Evolutionary conservation across 1,140 invertebrate genomes (phyloP).

Genomic region (Streblospio benedicti): DNA sequence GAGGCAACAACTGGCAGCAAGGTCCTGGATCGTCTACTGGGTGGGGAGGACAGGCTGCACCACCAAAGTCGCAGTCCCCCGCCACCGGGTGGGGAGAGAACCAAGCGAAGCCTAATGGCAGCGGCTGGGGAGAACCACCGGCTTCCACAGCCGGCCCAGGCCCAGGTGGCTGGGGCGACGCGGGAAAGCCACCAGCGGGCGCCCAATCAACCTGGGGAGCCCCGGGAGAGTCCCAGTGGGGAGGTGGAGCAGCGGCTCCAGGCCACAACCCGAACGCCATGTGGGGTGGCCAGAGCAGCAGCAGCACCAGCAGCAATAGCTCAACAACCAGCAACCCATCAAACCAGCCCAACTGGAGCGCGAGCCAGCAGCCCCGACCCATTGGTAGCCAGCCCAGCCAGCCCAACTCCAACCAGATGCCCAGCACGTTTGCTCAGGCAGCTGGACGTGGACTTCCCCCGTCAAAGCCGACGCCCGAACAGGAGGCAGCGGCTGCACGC

Average conservation of each 20-base stretch:
- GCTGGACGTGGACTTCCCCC: slow-evolving; percentile 14
- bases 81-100: too few species aligned
- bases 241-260: neutral
- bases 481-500: neutral
- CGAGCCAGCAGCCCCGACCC: neutral
- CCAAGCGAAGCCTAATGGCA: too few species aligned
- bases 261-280: slow-evolving; percentile 5
- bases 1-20: slow-evolving; percentile 26
- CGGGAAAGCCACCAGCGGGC: slow-evolving; percentile 4
- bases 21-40: neutral
- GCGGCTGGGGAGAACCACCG: too few species aligned
- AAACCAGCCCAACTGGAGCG: neutral
- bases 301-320: neutral
- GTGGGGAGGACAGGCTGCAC: neutral
- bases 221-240: slow-evolving; percentile 6
- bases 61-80: too few species aligned
- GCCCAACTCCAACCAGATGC: neutral
- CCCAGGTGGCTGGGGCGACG: slow-evolving; percentile 19
- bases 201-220: neutral
- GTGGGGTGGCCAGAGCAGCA: slow-evolving; percentile 11
- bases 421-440: slow-evolving; percentile 39
- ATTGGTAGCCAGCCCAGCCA: slow-evolving; percentile 4
- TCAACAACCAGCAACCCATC: neutral
- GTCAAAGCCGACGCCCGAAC: neutral
- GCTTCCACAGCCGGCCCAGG: too few species aligned